Evolutionary conservation across 1,140 invertebrate genomes (phyloP), one percentile per base, ranked within the genome.

Genomic region (Yoshiicerus persimilis): DNA sequence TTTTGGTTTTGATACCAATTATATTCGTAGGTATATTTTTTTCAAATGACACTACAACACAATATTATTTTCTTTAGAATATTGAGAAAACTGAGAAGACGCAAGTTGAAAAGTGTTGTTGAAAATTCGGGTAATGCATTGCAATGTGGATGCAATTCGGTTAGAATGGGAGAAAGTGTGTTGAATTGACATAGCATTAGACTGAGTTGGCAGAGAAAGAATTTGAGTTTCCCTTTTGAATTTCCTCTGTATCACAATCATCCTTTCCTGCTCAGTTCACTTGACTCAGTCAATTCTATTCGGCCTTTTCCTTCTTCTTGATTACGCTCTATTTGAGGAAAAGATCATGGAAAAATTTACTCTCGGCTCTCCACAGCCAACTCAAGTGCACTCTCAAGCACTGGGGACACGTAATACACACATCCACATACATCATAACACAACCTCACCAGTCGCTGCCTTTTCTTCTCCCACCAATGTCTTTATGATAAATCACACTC

Each of bases 321-420:
- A 85, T 85, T 85, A 85, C 25, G 23, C 41, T 56, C 83, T 85
- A 85, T 85, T 85, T 85, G 83, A 85, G 38, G 83, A 85, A 62
- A 85, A 85, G 83, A 85, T 47, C 83, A 47, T 27, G 38, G 32
- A 36, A 80, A 80, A 80, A 80, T 80, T 80, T 80, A 80, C 75
- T 80, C 75, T 80, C 75, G 38, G 75, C 75, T 80, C 32, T 80
- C 32, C 75, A 80, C 75, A 80, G 75, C 23, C 75, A 80, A 80
- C 32, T 80, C 75, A 80, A 80, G 34, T 38, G 32, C 75, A 80
- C 75, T 56, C 75, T 5, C 4, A 10, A 80, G 16, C 47, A 20
- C 3, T 56, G n/a, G 47, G 20, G 47, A 6, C 47, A 56, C 47
- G 41, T 56, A 56, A 30, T 32, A 30, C 27, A 70, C 66, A 70